Evolutionary conservation across 1,140 invertebrate genomes (phyloP), one percentile per base, ranked within the genome.

Genomic region (Steinernema khuongi): DNA sequence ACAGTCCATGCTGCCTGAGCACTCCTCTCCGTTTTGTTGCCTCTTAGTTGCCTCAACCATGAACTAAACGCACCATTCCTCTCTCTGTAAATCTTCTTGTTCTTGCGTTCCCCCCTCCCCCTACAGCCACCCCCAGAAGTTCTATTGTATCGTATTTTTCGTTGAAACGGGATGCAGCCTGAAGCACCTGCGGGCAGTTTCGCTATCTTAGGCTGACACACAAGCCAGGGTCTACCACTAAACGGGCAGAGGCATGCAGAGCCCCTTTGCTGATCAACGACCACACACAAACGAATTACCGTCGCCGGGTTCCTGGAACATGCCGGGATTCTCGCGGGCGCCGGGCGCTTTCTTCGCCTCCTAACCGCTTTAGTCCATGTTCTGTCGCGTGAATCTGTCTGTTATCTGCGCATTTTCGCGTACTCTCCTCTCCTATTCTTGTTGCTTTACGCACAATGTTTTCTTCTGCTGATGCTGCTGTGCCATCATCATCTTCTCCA

Each of bases 231-330:
- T 60, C 26, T 22, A 26, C 14, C 14, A 26, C 19, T 26, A 22
- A 60, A 60, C 50, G 50, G 50, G 2, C 14, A 7, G 26, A 60
- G 14, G 50, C 11, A 60, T 7, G 14, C 2, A n/a, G 50, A 60
- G 50, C n/a, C n/a, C n/a, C n/a, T n/a, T n/a, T n/a, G n/a, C n/a
- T 60, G 50, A 60, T 60, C 50, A 60, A 60, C 50, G 50, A 60
- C 50, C 50, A 60, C 4, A 7, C 14, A 26, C 50, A 22, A 7
- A 22, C n/a, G 7, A 7, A 60, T 60, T 26, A 60, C 11, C 14
- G 50, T 7, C 4, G 26, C 7, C 11, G 22, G 7, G 7, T 60
- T 60, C 50, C 26, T 22, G 4, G 50, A 60, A 60, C 50, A 26
- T 22, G 7, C 36, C 36, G n/a, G 7, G 7, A 7, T 41, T 41